phyloP scores from a whole-genome alignment of 2,888 invertebrate genomes.

The Ceraclea dissimilis region DNA sequence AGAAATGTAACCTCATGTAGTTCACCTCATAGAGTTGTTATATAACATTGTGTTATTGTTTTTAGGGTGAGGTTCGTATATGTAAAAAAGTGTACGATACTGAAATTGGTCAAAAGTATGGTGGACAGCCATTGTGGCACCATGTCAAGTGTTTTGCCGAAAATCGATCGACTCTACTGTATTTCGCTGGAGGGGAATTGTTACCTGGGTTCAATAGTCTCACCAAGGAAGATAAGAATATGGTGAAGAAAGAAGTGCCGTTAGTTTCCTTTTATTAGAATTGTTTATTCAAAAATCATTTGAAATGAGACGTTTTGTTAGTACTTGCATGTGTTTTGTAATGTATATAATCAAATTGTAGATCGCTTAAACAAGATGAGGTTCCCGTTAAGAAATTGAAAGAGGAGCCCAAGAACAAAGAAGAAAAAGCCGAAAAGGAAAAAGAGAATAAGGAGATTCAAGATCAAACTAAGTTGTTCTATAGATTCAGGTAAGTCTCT shows the following conservation, averaged over 20 bases:
- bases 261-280: slow-evolving; percentile 36
- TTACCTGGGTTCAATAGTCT: slow-evolving; percentile 72
- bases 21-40: too few species aligned
- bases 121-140: slow-evolving; percentile 83
- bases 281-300: too few species aligned
- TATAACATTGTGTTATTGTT: slow-evolving; percentile 22
- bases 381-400: slow-evolving; percentile 65
- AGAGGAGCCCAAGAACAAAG: slow-evolving; percentile 50
- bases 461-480: slow-evolving; percentile 61
- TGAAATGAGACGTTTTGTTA: too few species aligned
- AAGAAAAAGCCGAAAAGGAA: slow-evolving; percentile 43
- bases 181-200: slow-evolving; percentile 60
- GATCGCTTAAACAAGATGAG: slow-evolving; percentile 45
- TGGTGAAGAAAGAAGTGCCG: slow-evolving; percentile 57
- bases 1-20: too few species aligned
- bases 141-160: slow-evolving; percentile 87
- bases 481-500: slow-evolving; percentile 32
- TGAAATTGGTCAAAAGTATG: slow-evolving; percentile 71
- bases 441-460: slow-evolving; percentile 53
- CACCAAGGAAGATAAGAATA: slow-evolving; percentile 60
- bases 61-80: slow-evolving; percentile 63
- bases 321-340: not conserved
- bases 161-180: slow-evolving; percentile 61
- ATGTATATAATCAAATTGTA: too few species aligned
- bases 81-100: slow-evolving; percentile 80